A percentile compares a stretch with the other conserved stretches of the same genome.
Conservation (phyloP, 1,140 invertebrate species). For the Neodiprion lecontei region DNA sequence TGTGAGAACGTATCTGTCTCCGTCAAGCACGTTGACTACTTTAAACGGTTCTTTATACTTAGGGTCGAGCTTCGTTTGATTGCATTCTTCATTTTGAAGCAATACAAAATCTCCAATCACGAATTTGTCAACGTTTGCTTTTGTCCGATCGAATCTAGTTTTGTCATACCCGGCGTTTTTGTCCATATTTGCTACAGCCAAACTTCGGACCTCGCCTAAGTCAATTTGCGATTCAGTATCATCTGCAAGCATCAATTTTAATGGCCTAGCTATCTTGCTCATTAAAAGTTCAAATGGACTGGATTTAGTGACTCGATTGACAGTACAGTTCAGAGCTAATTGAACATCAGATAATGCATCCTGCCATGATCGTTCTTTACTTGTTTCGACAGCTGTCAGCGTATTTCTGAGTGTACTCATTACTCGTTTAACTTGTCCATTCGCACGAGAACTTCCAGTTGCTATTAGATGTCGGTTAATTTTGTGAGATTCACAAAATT, state of each 20-base stretch:
- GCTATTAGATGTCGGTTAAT: conserved; percentile 25
- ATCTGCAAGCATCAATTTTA: conserved; percentile 31
- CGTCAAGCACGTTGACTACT: conserved; percentile 14
- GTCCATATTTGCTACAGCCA: conserved; percentile 13
- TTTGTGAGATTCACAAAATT: conserved; percentile 15
- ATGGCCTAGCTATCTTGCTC: conserved; percentile 42
- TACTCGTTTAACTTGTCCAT: conserved; percentile 42
- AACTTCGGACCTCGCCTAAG: background rate
- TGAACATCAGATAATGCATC: conserved; percentile 42
- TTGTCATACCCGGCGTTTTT: conserved; percentile 21
- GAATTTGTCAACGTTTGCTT: conserved; percentile 24
- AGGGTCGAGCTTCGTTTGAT: conserved; percentile 27
- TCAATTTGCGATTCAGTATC: conserved; percentile 17
- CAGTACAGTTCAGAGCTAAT: conserved; percentile 43
- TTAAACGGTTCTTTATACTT: conserved; percentile 26
- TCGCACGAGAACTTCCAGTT: conserved; percentile 24
- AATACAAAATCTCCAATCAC: conserved; percentile 28
- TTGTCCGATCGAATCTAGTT: conserved; percentile 20
- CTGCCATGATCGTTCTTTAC: conserved; percentile 40
- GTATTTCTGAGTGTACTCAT: conserved; percentile 40
- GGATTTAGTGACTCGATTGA: conserved; percentile 36
- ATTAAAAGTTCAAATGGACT: conserved; percentile 43
- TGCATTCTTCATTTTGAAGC: conserved; percentile 29
- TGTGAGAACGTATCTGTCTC: conserved; percentile 24
- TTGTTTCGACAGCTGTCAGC: conserved; percentile 39